These are phyloP conservation scores for Stegastes partitus DNA, from an alignment of 2,113 vertebrate genomes.

Conservation along the genomic window DNA sequence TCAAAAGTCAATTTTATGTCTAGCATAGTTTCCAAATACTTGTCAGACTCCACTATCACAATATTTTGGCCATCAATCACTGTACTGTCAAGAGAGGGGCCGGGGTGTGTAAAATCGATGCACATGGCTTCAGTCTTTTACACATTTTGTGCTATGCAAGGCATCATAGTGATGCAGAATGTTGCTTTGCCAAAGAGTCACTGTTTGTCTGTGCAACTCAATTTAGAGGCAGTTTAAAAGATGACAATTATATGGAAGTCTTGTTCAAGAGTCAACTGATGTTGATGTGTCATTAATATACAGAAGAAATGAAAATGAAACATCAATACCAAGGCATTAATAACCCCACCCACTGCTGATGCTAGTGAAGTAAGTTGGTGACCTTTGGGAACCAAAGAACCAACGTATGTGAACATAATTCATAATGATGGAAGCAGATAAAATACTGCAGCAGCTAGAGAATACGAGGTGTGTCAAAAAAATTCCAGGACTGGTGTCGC, in stretches of 20 bases:
- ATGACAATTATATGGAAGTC: conserved; percentile 6
- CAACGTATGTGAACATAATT: background rate
- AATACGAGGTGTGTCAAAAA: no score
- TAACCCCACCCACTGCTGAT: background rate
- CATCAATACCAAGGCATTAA: background rate
- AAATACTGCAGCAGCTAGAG: background rate
- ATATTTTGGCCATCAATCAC: no score
- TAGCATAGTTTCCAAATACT: no score
- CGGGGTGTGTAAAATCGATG: no score
- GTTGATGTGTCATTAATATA: conserved; percentile 13
- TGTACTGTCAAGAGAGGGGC: no score
- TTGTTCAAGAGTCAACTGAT: background rate
- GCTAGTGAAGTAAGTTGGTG: background rate
- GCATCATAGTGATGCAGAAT: background rate
- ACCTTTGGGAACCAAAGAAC: background rate
- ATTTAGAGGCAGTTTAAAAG: conserved; percentile 28
- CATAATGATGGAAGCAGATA: background rate
- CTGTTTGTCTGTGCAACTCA: background rate
- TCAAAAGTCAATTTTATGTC: no score
- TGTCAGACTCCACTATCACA: no score
- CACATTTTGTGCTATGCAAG: no score
- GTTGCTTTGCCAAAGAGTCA: background rate
- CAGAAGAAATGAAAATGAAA: conserved; percentile 15
- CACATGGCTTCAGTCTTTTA: no score
- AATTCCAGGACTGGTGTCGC: no score